Evolutionary conservation across 2,888 invertebrate species (phyloP).

Genomic region (Phragmatobia fuliginosa): DNA sequence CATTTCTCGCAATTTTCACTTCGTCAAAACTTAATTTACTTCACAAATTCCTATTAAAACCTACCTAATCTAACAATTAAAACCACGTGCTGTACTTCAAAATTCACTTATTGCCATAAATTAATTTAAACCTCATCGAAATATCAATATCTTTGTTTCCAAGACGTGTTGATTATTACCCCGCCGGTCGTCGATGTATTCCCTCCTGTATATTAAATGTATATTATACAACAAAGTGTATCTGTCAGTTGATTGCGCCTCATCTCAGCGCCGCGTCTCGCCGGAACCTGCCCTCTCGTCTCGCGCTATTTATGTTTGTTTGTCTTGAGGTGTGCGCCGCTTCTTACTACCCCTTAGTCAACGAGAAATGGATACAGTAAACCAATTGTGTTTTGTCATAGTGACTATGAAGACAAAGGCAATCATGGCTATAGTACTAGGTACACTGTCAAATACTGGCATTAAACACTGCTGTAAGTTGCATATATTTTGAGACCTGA

Average conservation of each 20-base stretch:
- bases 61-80: no score
- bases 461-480: neutral
- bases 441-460: neutral
- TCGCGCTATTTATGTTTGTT: slow-evolving; percentile 83
- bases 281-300: slow-evolving; percentile 66
- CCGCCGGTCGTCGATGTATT: slow-evolving; percentile 10
- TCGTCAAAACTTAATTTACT: neutral
- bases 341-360: slow-evolving; percentile 37
- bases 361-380: slow-evolving; percentile 19
- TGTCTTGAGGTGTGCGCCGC: slow-evolving; percentile 69
- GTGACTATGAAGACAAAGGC: neutral
- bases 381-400: slow-evolving; percentile 5
- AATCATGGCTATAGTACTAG: neutral
- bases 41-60: no score
- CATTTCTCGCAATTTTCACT: neutral
- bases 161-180: neutral
- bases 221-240: slow-evolving; percentile 59
- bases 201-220: slow-evolving; percentile 22
- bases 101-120: neutral
- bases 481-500: neutral
- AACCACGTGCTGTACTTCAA: neutral
- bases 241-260: slow-evolving; percentile 71
- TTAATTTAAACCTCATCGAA: neutral
- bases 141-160: neutral
- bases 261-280: slow-evolving; percentile 44